Evolutionary conservation across 1,140 invertebrate species (phyloP), one percentile per base, ranked within the genome.

Genomic region (Neocloeon triangulifer): DNA sequence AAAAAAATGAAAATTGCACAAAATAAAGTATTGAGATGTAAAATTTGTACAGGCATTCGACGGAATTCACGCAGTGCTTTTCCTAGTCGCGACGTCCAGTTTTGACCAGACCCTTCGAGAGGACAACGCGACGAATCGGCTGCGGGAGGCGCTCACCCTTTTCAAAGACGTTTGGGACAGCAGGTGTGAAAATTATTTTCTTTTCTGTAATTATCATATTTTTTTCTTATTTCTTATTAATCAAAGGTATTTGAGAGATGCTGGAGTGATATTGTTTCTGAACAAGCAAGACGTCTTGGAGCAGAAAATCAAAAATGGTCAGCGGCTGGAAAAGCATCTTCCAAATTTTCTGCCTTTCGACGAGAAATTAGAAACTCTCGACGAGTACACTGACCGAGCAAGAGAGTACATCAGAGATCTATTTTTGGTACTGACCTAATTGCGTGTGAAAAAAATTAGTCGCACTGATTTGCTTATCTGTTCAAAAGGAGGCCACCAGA

Each of bases 261-360:
- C 73, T 7, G 76, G 75, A 3, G 52, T 80, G 10, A 76, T 84
- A 26, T 59, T 81, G 1, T 82, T 82, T 49, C 53, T 82, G 8
- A 82, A 82, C 52, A 82, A 82, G 46, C 76, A 78, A 46, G 79
- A 84, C 49, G 54, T 78, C 3, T 51, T 84, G 21, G 56, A 69
- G 41, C 58, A 62, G 12, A 84, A 82, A 50, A 58, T 80, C 16
- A 44, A 59, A 16, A 59, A 61, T 21, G 73, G 74, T n/a, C 57
- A 56, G 35, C 52, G 51, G 28, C 59, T 76, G 26, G 61, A 54
- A 5, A 50, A 61, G 2, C 67, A 73, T 49, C 77, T 74, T 50
- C 69, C 69, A 2, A 56, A 69, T 19, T 78, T n/a, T n/a, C n/a
- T n/a, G n/a, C n/a, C n/a, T n/a, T n/a, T n/a, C n/a, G n/a, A n/a